These are phyloP conservation scores for Melanostoma scalare DNA, from an alignment of 2,888 invertebrate genomes.

Conservation along the genomic window DNA sequence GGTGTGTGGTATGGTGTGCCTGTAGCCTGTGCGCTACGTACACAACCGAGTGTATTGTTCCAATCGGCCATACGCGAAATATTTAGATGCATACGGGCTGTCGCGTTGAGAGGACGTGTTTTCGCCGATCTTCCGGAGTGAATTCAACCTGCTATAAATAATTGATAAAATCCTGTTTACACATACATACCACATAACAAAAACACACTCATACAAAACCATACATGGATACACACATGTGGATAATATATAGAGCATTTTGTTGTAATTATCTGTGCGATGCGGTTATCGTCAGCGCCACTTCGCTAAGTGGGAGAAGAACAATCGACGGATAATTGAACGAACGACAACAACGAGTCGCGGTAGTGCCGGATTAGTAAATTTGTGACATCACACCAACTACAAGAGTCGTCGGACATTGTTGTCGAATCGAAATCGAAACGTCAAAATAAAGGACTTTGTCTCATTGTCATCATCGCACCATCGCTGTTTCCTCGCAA, in stretches of 20 bases:
- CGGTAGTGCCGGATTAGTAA: slow-evolving; percentile 70
- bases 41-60: slow-evolving; percentile 72
- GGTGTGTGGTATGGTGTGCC: slow-evolving; percentile 56
- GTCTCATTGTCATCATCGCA: background rate
- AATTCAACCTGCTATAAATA: slow-evolving; percentile 73
- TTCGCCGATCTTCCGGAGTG: slow-evolving; percentile 73
- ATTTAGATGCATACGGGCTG: slow-evolving; percentile 82
- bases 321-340: slow-evolving; percentile 73
- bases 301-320: slow-evolving; percentile 61
- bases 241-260: slow-evolving; percentile 68
- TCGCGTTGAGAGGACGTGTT: slow-evolving; percentile 82
- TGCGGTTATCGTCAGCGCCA: slow-evolving; percentile 69
- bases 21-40: slow-evolving; percentile 34
- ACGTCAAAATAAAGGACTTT: slow-evolving; percentile 46
- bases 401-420: slow-evolving; percentile 60
- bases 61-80: slow-evolving; percentile 80
- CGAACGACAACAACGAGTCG: slow-evolving; percentile 56
- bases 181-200: slow-evolving; percentile 63
- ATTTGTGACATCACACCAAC: slow-evolving; percentile 71
- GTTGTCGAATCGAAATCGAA: slow-evolving; percentile 38
- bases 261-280: slow-evolving; percentile 72
- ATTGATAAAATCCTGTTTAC: slow-evolving; percentile 72
- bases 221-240: slow-evolving; percentile 67
- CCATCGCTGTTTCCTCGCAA: background rate
- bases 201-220: slow-evolving; percentile 37